These are phyloP conservation scores for Cinara cedri DNA, from an alignment of 2,888 invertebrate genomes.

Conservation along the genomic window DNA sequence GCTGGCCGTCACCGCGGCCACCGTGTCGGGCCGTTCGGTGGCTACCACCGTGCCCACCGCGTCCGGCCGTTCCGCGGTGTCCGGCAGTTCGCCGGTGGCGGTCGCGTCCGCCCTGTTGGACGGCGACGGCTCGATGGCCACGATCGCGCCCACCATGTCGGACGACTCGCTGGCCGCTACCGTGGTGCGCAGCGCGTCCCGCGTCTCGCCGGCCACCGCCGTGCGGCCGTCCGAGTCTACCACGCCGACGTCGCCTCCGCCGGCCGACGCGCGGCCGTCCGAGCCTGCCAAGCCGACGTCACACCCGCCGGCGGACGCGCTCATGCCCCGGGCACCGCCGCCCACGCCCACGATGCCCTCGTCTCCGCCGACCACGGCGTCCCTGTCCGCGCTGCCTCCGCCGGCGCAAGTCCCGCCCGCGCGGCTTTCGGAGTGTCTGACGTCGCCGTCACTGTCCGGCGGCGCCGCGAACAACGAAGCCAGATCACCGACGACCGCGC, in stretches of 20 bases:
- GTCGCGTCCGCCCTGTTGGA: background rate
- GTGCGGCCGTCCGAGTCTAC: background rate
- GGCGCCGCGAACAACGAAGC: conserved; percentile 57
- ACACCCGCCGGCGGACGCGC: background rate
- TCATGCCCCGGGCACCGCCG: background rate
- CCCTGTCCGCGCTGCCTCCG: conserved; percentile 57
- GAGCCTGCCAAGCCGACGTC: no score
- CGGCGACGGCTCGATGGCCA: background rate
- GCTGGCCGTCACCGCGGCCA: background rate
- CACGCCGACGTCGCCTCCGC: background rate
- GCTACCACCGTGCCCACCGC: no score
- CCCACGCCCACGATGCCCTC: background rate
- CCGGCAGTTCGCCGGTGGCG: background rate
- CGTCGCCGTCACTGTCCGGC: conserved; percentile 58
- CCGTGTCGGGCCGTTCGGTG: background rate
- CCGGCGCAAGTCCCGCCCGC: conserved; percentile 58
- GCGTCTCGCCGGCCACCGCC: conserved; percentile 50
- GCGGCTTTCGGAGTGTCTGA: no score
- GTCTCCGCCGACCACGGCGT: background rate
- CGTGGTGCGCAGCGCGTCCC: conserved; percentile 31
- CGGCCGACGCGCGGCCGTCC: background rate
- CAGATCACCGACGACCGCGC: background rate
- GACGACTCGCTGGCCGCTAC: background rate
- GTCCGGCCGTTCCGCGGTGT: no score
- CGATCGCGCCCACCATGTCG: no score